Percentiles rank a stretch among this genome's conserved stretches.
These are phyloP conservation scores for Teleiodes luculella DNA, from an alignment of 2,888 invertebrate species.

Conservation along the genomic window DNA sequence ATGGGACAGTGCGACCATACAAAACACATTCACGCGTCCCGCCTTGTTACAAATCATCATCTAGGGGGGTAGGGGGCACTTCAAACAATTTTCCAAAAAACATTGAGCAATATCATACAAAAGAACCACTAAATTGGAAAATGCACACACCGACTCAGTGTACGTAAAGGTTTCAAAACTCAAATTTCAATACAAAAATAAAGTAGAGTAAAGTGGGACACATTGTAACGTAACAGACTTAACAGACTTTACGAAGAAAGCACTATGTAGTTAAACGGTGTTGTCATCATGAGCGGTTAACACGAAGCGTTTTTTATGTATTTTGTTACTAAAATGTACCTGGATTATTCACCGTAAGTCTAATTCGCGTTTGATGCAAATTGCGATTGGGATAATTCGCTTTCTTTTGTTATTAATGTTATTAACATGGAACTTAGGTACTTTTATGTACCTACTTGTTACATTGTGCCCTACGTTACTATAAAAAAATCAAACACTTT, in stretches of 20 bases:
- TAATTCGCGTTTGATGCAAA: no score
- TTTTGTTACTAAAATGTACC: no score
- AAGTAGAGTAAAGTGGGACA: conserved; percentile 15
- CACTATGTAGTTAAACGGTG: no score
- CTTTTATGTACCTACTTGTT: no score
- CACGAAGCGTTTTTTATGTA: no score
- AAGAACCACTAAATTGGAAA: conserved; percentile 51
- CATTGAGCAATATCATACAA: conserved; percentile 72
- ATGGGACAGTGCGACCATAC: conserved; percentile 74
- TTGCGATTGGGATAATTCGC: no score
- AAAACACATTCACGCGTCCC: conserved; percentile 59
- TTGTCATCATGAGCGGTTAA: no score
- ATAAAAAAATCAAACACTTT: conserved; percentile 10
- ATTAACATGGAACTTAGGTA: no score
- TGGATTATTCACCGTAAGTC: no score
- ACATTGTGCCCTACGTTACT: no score
- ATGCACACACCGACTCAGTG: conserved; percentile 41
- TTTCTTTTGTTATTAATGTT: no score
- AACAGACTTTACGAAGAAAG: no score
- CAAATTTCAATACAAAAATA: conserved; percentile 19
- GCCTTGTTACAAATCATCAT: conserved; percentile 46
- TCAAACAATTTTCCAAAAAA: conserved; percentile 56
- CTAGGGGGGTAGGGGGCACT: conserved; percentile 62
- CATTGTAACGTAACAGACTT: neutral
- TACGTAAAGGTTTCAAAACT: conserved; percentile 28